Evolutionary conservation across 2,888 invertebrate species (phyloP).

Genomic region (Conistra vaccinii): DNA sequence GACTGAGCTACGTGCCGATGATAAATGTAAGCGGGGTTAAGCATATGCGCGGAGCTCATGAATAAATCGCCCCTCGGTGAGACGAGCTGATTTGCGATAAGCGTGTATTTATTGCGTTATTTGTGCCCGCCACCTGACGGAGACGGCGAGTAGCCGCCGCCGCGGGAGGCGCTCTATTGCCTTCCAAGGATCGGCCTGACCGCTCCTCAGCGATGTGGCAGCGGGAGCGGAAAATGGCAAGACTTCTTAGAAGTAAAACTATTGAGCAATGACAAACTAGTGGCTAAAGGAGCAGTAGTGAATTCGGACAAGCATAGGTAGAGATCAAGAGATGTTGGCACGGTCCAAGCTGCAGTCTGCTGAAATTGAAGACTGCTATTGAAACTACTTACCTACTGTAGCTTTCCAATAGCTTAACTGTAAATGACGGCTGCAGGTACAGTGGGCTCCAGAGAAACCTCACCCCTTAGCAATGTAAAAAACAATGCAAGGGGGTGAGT

Average conservation of each 20-base stretch:
- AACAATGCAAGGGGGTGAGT: no score
- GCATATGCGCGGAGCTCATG: conserved; percentile 85
- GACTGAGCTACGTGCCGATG: conserved; percentile 87
- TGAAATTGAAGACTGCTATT: not conserved
- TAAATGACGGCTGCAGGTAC: not conserved
- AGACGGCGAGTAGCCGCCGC: conserved; percentile 73
- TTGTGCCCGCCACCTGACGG: conserved; percentile 82
- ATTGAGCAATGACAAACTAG: not conserved
- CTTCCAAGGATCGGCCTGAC: conserved; percentile 66
- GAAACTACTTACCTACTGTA: not conserved
- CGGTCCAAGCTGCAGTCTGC: not conserved
- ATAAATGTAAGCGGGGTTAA: conserved; percentile 88
- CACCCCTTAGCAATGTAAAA: no score
- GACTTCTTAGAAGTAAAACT: not conserved
- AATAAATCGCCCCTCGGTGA: conserved; percentile 88
- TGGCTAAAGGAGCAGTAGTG: no score
- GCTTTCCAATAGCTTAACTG: not conserved
- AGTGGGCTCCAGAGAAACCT: no score
- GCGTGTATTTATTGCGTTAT: conserved; percentile 89
- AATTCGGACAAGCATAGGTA: not conserved
- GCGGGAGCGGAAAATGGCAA: conserved; percentile 17
- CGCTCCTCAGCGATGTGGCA: conserved; percentile 1
- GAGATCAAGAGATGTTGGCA: not conserved
- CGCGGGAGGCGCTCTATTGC: conserved; percentile 84
- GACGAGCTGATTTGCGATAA: conserved; percentile 90